phyloP scores from a whole-genome alignment of 2,888 invertebrate species.

The Ophion costatus region DNA sequence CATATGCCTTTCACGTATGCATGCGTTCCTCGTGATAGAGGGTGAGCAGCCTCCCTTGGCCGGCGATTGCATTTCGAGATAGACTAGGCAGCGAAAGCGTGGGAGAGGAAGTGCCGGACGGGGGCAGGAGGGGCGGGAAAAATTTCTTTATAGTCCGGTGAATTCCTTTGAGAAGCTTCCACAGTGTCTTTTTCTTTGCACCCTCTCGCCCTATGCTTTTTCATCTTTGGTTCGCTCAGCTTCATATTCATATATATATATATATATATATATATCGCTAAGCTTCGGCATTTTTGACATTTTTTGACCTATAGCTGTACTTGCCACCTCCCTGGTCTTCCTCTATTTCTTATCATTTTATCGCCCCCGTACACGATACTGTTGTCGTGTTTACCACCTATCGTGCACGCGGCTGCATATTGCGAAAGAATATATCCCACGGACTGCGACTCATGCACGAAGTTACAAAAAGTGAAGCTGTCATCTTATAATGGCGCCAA shows the following conservation, averaged over 20 bases:
- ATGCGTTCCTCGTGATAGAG: constrained; percentile 3
- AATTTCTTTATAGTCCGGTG: constrained; percentile 55
- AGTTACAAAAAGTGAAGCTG: too few species aligned
- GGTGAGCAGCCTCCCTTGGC: constrained; percentile 27
- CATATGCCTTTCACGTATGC: not conserved
- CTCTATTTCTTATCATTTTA: not conserved
- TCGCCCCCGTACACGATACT: not conserved
- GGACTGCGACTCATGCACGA: too few species aligned
- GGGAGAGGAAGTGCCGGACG: constrained; percentile 10
- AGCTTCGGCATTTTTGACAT: too few species aligned
- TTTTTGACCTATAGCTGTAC: not conserved
- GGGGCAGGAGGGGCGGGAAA: constrained; percentile 27
- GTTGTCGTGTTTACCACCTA: too few species aligned
- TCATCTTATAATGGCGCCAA: too few species aligned
- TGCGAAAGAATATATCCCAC: too few species aligned
- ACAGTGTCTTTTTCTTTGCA: not conserved
- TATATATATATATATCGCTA: too few species aligned
- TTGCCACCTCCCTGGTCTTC: not conserved
- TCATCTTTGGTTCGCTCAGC: not conserved
- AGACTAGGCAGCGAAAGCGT: constrained; percentile 8
- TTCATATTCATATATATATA: not conserved
- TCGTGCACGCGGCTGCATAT: too few species aligned
- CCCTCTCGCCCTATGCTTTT: not conserved
- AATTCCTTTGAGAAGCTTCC: constrained; percentile 52
- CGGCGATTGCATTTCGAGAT: constrained; percentile 55